Evolutionary conservation across 2,113 vertebrate species (phyloP), one percentile per base, ranked within the genome.

Genomic region (Hippocampus guttulatus): DNA sequence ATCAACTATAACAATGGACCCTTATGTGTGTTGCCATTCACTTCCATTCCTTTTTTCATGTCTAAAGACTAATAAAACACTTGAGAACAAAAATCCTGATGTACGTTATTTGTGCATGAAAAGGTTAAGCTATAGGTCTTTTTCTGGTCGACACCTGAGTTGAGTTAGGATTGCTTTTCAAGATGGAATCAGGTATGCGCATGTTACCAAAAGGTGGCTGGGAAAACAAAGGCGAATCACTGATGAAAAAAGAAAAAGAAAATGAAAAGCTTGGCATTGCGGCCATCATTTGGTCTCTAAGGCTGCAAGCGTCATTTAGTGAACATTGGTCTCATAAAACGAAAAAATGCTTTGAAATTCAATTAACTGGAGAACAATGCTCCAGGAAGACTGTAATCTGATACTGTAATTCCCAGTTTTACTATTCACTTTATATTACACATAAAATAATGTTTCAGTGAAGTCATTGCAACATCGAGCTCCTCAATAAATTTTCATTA

Each of bases 101-200:
- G 30, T 33, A 33, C 3, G 30, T 33, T 33, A 33, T 33, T 33
- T 33, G 30, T 33, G 0, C 30, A 33, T 33, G 5, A 33, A 33
- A 5, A 33, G 30, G 30, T 33, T 33, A 33, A 33, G 30, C 30
- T 33, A 33, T 33, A 33, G 30, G 30, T 30, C 30, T 30, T 30
- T 5, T 33, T 33, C 30, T 43, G 41, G 8, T 43, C 10, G 41
- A 52, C 74, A 78, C 70, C 33, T n/a, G 70, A 62, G 52, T 69
- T 27, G 58, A 68, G 54, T 57, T 68, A 45, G 33, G 15, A 70
- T 66, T 70, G 27, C 84, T 69, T 90, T 84, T 87, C 20, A 49
- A 70, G 83, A 78, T 82, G 67, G 69, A 82, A 75, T 75, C 77
- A 81, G 85, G 76, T 86, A 86, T 85, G 82, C 64, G 9, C 38